Evolutionary conservation across 2,888 invertebrate species (phyloP), one percentile per base, ranked within the genome.

Genomic region (Choreutis nemorana): DNA sequence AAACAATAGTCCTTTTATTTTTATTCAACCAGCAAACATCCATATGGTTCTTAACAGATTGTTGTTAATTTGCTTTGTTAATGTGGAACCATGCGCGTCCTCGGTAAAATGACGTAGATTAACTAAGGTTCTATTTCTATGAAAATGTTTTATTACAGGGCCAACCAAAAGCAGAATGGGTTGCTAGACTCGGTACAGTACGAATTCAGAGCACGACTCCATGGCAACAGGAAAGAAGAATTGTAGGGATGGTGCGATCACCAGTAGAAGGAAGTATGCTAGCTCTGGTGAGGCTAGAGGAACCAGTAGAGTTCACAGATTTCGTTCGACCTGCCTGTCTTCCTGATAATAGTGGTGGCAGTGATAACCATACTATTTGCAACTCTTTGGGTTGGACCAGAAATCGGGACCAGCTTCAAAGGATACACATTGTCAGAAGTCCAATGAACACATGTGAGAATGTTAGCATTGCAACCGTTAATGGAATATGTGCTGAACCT

Each of bases 221-320:
- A 0, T 93, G 93, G 93, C 90, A 91, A 44, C 93, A 92, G 55
- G 90, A 93, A 42, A 80, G 90, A 28, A 81, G 90, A 31, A 87
- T 92, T 29, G 84, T 93, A 3, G 92, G 93, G 15, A 90, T 94
- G 88, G 87, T 91, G 9, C 91, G 92, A 43, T 92, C 92, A 1
- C 94, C 93, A 0, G 91, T 94, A 0, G 93, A 93, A 61, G 94
- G 94, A 12, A 93, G 92, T 43, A 90, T 90, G 37, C 82, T 92
- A 3, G 92, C 91, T 0, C 64, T 94, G 31, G 83, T 93, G 23
- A 88, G 92, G 38, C 68, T 94, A 21, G 91, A 92, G 26, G 85
- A 87, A 32, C 83, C 90, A 0, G 82, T 91, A 0, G 75, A 77
- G 32, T 84, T 87, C 50, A 90, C 90, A 0, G 93, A 94, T 63